Percentiles rank a stretch among this genome's conserved stretches.
These are phyloP conservation scores for Eupithecia inturbata DNA, from an alignment of 2,888 invertebrate genomes.

Conservation along the genomic window DNA sequence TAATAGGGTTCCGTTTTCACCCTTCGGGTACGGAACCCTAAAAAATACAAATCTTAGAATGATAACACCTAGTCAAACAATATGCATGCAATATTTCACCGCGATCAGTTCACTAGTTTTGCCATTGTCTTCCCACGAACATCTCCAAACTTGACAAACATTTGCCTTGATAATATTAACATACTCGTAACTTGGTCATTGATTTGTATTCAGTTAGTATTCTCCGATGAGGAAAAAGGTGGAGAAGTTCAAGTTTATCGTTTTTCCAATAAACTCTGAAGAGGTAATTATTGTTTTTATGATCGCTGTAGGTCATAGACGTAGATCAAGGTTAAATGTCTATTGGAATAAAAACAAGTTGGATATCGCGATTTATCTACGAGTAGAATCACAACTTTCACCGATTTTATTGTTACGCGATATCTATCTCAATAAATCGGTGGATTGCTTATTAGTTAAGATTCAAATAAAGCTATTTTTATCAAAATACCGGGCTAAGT, in stretches of 20 bases:
- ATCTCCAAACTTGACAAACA: not conserved
- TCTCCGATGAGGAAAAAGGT: not conserved
- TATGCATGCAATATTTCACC: not conserved
- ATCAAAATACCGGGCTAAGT: not conserved
- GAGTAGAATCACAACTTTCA: conserved; percentile 26
- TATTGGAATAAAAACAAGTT: not conserved
- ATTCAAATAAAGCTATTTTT: not conserved
- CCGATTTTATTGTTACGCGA: conserved; percentile 3
- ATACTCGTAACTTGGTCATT: not conserved
- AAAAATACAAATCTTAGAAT: not conserved
- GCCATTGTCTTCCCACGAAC: not conserved
- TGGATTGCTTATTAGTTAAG: conserved; percentile 15
- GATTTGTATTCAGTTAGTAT: not conserved
- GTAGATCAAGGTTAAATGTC: conserved; percentile 3
- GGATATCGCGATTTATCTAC: not conserved
- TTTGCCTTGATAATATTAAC: not conserved
- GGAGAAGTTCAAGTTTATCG: not conserved
- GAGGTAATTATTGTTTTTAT: conserved; percentile 1
- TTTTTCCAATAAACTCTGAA: not conserved
- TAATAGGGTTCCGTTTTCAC: no score
- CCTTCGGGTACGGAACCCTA: no score
- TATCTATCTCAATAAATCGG: conserved; percentile 18
- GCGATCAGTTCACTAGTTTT: not conserved
- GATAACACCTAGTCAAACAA: not conserved
- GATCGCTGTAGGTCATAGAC: not conserved